Evolutionary conservation across 2,113 vertebrate genomes (phyloP), one percentile per base, ranked within the genome.

Genomic region (Pao palembangensis): DNA sequence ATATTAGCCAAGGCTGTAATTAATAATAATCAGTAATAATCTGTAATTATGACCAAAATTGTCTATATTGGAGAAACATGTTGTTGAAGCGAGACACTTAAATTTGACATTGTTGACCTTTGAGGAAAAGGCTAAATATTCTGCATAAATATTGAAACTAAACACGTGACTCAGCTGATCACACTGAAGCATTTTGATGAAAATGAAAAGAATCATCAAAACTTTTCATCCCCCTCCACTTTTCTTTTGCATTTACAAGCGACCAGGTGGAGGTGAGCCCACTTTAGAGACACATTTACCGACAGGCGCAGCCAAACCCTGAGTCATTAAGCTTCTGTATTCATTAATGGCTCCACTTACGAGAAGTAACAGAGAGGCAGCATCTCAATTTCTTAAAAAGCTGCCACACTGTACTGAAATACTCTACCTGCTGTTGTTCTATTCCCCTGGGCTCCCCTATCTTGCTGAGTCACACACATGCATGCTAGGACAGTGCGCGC

Each of bases 331-430:
- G 61, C 53, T 53, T 52, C n/a, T 51, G 55, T 43, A 38, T 69
- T 61, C 5, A 2, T 48, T 74, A 70, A 82, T 76, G 71, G 77
- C 21, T 56, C 53, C 55, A 69, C 68, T 83, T 67, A 79, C 70
- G 71, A 68, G 73, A 72, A 60, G 67, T 64, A 54, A 65, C 63
- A 54, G 42, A 65, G 64, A 55, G 47, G 58, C 51, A 18, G 42
- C n/a, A 18, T 69, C 75, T 81, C 56, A 68, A 57, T 68, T 71
- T 80, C 61, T 78, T 73, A 64, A 80, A 78, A 80, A 78, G 61
- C 55, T 61, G 50, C 51, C 41, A 69, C 60, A 69, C 51, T 64
- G 70, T 72, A 51, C 46, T 14, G 7, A 64, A 57, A 70, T 64
- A 78, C 58, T 73, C 56, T 62, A 67, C 57, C 72, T 64, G 64